Conservation (phyloP, 2,113 vertebrate genomes). For the Arvicanthis niloticus region DNA sequence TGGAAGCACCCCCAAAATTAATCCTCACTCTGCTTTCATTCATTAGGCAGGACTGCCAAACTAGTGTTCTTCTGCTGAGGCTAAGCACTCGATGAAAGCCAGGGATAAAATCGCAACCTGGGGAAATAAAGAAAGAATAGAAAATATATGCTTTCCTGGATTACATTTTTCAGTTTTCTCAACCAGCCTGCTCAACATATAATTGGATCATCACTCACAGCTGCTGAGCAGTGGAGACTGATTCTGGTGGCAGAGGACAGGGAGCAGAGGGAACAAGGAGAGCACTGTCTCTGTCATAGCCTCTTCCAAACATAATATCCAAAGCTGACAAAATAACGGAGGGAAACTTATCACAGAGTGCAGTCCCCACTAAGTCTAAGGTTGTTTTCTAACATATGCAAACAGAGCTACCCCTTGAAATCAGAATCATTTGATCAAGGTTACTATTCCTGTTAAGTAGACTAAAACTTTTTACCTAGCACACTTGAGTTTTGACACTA, state of each 20-base stretch:
- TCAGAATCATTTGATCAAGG: background rate
- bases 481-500: background rate
- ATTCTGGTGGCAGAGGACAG: background rate
- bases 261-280: background rate
- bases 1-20: slow-evolving; percentile 61
- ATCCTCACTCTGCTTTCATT: slow-evolving; percentile 42
- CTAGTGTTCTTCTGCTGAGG: slow-evolving; percentile 26
- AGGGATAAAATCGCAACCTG: slow-evolving; percentile 52
- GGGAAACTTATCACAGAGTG: background rate
- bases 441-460: background rate
- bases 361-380: background rate
- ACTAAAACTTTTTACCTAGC: background rate
- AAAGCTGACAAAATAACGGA: background rate
- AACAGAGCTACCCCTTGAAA: background rate
- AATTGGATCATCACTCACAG: background rate
- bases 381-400: background rate
- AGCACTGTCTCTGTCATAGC: background rate
- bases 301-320: background rate
- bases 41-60: slow-evolving; percentile 51
- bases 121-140: slow-evolving; percentile 46
- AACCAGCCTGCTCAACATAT: background rate
- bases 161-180: slow-evolving; percentile 11
- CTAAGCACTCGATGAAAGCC: slow-evolving; percentile 40
- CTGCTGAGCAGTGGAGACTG: background rate
- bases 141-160: slow-evolving; percentile 45